These are phyloP conservation scores for Zaprionus bogoriensis DNA, from an alignment of 2,888 invertebrate species.

Conservation along the genomic window DNA sequence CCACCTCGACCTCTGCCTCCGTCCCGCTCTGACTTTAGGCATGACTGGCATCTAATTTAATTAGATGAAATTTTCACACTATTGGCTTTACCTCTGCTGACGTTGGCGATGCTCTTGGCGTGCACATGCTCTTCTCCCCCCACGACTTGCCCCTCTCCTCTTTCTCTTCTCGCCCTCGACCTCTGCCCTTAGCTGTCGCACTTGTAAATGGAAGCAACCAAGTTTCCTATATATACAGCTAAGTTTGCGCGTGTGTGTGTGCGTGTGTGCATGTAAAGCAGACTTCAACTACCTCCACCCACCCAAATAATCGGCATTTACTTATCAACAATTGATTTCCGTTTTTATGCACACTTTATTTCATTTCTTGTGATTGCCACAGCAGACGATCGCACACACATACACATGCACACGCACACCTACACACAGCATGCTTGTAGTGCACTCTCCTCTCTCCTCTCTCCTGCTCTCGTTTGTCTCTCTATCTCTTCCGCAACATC, in stretches of 20 bases:
- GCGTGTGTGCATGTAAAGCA: neutral
- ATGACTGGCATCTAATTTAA: conserved; percentile 72
- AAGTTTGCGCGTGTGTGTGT: neutral
- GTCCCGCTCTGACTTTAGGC: conserved; percentile 41
- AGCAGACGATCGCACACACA: conserved; percentile 1
- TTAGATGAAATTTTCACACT: conserved; percentile 71
- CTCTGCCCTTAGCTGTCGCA: conserved; percentile 10
- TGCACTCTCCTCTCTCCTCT: neutral
- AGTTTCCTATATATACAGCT: conserved; percentile 11
- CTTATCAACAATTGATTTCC: conserved; percentile 56
- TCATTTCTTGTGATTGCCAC: conserved; percentile 22
- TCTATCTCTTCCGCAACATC: neutral
- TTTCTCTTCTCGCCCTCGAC: conserved; percentile 1
- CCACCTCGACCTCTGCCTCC: neutral
- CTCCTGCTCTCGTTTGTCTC: conserved; percentile 8
- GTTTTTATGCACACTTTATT: conserved; percentile 34
- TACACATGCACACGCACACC: neutral
- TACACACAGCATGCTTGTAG: neutral
- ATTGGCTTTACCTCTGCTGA: conserved; percentile 41
- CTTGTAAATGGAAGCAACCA: conserved; percentile 21
- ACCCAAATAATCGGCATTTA: conserved; percentile 23
- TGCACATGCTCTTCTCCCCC: no score
- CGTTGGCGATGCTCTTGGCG: conserved; percentile 18
- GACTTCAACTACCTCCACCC: no score
- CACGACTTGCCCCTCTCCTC: no score